A percentile compares a stretch with the other conserved stretches of the same genome.
phyloP scores from a whole-genome alignment of 37 sponge, comb jelly and placozoan species.

The Cladorhizidae sp. region DNA sequence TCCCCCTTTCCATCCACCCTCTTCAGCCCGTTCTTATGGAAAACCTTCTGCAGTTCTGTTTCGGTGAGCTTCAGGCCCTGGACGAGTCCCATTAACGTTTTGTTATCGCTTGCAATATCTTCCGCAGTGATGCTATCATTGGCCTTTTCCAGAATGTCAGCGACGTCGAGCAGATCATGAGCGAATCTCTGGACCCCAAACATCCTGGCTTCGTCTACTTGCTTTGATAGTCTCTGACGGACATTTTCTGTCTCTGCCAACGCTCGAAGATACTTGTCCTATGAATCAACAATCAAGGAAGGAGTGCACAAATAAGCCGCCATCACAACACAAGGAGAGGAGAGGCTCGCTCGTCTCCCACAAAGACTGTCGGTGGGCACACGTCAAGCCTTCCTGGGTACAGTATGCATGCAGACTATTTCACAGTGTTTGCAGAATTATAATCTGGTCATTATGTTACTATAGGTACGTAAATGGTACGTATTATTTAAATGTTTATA shows the following conservation, averaged over 20 bases:
- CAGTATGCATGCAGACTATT: too few species aligned
- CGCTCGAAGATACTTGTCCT: conserved; percentile 90
- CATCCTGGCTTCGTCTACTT: conserved; percentile 81
- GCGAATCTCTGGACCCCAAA: conserved; percentile 94
- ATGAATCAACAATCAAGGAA: too few species aligned
- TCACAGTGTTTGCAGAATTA: too few species aligned
- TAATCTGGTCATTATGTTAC: too few species aligned
- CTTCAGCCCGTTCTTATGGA: conserved; percentile 80
- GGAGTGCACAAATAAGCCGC: too few species aligned
- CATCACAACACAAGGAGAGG: not conserved
- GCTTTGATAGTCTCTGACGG: conserved; percentile 65
- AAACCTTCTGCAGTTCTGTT: conserved; percentile 83
- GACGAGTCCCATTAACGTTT: conserved; percentile 40
- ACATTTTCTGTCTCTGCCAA: conserved; percentile 96
- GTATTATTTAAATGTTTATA: too few species aligned
- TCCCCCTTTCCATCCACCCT: conserved; percentile 76
- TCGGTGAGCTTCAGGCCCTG: conserved; percentile 92
- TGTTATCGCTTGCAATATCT: conserved; percentile 56
- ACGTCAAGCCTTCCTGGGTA: too few species aligned
- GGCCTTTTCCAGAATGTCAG: conserved; percentile 92
- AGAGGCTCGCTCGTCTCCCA: too few species aligned
- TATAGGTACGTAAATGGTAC: too few species aligned
- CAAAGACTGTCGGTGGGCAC: too few species aligned
- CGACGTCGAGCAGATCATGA: conserved; percentile 86
- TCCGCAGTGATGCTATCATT: conserved; percentile 67